Conservation (phyloP, 2,113 vertebrate genomes). For the Embiotoca jacksoni region DNA sequence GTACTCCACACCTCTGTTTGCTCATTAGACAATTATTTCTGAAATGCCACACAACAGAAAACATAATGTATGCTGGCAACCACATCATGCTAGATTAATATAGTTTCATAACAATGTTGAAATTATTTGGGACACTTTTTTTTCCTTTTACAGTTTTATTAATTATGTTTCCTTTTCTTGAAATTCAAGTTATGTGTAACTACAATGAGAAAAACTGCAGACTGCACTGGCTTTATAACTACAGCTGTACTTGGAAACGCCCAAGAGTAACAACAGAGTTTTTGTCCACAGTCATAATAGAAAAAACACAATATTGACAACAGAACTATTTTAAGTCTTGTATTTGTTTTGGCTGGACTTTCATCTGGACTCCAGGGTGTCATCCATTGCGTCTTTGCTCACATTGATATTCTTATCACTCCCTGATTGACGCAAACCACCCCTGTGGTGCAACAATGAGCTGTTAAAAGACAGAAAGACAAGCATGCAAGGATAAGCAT, state of each 20-base stretch:
- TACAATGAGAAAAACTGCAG: background rate
- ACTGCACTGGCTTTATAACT: too few relatives aligned
- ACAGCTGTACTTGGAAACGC: too few relatives aligned
- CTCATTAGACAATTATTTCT: conserved; percentile 52
- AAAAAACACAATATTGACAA: background rate
- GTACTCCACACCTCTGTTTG: conserved; percentile 56
- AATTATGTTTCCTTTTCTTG: too few relatives aligned
- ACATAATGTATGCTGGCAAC: background rate
- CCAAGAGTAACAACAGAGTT: too few relatives aligned
- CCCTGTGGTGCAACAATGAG: background rate
- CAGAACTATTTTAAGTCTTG: background rate
- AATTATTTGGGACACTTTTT: background rate
- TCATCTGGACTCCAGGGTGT: conserved; percentile 11
- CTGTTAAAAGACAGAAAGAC: background rate
- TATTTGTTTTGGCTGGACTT: conserved; percentile 23
- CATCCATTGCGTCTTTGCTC: conserved; percentile 28
- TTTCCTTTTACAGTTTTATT: background rate
- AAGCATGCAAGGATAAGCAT: background rate
- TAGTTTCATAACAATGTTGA: background rate
- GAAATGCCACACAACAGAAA: conserved; percentile 6
- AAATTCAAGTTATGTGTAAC: too few relatives aligned
- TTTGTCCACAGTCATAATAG: too few relatives aligned
- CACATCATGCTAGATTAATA: background rate
- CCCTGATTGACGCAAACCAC: conserved; percentile 2
- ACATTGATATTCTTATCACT: conserved; percentile 32